Percentiles rank a stretch among this genome's conserved stretches.
phyloP scores from a whole-genome alignment of 2,888 invertebrate species.

The Volucella bombylans region DNA sequence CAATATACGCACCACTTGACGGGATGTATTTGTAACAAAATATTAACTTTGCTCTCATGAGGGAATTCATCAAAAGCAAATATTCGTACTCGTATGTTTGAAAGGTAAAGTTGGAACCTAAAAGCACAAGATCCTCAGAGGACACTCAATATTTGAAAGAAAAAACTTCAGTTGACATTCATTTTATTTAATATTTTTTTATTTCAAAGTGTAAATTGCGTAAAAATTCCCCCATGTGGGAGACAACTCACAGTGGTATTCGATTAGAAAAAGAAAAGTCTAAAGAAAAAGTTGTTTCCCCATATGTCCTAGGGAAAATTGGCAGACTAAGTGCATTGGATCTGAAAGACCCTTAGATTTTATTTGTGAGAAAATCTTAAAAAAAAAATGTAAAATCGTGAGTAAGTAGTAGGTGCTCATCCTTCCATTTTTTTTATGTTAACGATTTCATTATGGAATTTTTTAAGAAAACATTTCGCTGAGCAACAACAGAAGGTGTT shows the following conservation, averaged over 20 bases:
- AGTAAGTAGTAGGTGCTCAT: too few relatives aligned
- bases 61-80: conserved; percentile 55
- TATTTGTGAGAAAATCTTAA: too few relatives aligned
- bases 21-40: conserved; percentile 46
- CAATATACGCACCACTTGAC: conserved; percentile 43
- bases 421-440: too few relatives aligned
- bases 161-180: conserved; percentile 38
- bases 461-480: too few relatives aligned
- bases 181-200: conserved; percentile 19
- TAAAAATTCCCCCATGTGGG: conserved; percentile 40
- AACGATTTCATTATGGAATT: too few relatives aligned
- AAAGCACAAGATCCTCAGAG: conserved; percentile 25
- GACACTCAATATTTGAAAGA: conserved; percentile 44
- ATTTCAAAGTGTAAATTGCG: conserved; percentile 34
- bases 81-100: conserved; percentile 18
- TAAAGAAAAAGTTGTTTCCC: conserved; percentile 1
- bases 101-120: conserved; percentile 35
- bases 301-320: conserved; percentile 21
- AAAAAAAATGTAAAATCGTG: too few relatives aligned
- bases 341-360: too few relatives aligned
- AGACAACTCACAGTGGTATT: neutral
- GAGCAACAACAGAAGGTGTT: too few relatives aligned
- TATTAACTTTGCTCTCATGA: conserved; percentile 66
- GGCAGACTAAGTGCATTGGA: neutral
- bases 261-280: neutral